Base-by-base conservation (phyloP, 2,797 vertebrate species). In the Acestrorhynchus altus region DNA sequence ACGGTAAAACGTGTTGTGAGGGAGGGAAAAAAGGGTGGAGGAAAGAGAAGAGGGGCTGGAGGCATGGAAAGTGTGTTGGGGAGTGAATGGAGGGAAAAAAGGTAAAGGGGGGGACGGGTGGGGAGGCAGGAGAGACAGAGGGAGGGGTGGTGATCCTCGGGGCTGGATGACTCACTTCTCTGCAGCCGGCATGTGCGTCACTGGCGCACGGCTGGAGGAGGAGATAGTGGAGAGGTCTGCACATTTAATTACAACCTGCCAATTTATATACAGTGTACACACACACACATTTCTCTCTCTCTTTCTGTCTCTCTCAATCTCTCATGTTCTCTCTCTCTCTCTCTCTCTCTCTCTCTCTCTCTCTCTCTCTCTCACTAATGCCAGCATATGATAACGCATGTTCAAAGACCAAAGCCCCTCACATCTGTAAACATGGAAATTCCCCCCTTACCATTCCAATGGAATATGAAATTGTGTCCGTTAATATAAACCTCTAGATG, bases 171-270 rank as follows among this genome's bases (percentile, higher is more conserved):
- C 92, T 95, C 94, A 95, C 93, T 92, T 91, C 91, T 91, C 91
- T 92, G 92, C 93, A 93, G 93, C 91, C 83, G 91, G 88, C 90
- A 91, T 90, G 93, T 94, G 93, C 93, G 93, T 94, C 93, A 95
- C 92, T 88, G 90, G 92, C 88, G 91, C 92, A 80, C 92, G 91
- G 94, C 93, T 94, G 93, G 93, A 93, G 92, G 91, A 94, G 93
- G 91, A 94, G 93, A 94, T 93, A 94, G 93, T 93, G 90, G 91
- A 92, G 92, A 94, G 92, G 93, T 93, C 93, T 94, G 93, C 92
- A 90, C 92, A 93, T 95, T 94, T 95, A 94, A 95, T 94, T 94
- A 94, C 93, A 93, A 91, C 91, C 91, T 93, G 91, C 91, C 91
- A 93, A 93, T 94, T 94, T 93, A 93, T 91, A 94, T 91, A 92